Percentiles rank a stretch among this genome's conserved stretches.
Evolutionary conservation across 2,888 invertebrate species (phyloP).

Genomic region (Athripsodes cinereus): DNA sequence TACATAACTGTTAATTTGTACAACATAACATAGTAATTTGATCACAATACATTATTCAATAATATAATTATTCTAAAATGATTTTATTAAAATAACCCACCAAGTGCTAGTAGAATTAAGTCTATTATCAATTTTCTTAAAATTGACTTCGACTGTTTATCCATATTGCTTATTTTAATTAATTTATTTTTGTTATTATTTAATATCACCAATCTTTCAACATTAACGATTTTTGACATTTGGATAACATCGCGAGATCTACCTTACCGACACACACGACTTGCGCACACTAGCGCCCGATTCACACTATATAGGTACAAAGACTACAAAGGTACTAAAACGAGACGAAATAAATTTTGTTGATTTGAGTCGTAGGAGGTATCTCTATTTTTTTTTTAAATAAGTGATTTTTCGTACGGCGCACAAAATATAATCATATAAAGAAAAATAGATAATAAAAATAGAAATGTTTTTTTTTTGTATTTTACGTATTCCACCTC

Average conservation of each 20-base stretch:
- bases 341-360: no score
- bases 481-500: no score
- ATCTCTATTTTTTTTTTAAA: no score
- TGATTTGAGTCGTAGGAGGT: no score
- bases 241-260: not conserved
- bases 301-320: no score
- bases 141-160: slow-evolving; percentile 51
- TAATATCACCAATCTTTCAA: not conserved
- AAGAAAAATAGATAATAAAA: no score
- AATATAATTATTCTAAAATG: not conserved
- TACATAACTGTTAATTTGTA: not conserved
- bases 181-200: not conserved
- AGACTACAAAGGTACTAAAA: no score
- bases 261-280: not conserved
- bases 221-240: not conserved
- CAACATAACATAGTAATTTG: no score
- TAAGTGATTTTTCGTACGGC: no score
- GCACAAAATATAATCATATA: no score
- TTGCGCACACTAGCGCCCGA: not conserved
- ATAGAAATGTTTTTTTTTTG: no score
- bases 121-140: slow-evolving; percentile 63
- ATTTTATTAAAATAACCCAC: slow-evolving; percentile 45
- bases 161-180: slow-evolving; percentile 36
- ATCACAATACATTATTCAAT: no score
- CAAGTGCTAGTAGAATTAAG: slow-evolving; percentile 58